Base-by-base conservation (phyloP, 2,888 invertebrate species). In the Lasioglossum zephyrum region DNA sequence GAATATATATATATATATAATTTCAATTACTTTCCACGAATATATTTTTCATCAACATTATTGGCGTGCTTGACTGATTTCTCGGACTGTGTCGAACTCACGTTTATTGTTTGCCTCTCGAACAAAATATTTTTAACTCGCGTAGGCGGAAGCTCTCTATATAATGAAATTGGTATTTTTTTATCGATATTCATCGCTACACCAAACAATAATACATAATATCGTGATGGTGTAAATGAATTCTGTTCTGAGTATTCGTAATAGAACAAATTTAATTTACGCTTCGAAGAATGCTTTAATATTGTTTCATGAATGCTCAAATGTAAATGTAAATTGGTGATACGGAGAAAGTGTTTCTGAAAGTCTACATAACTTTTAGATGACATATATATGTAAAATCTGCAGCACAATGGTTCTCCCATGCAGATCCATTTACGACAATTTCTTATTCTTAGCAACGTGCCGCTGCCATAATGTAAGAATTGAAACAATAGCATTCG, bases 1-100 rank as follows among this genome's bases (percentile, higher is more conserved):
- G 22, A 31, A 63, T 63, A 63, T 63, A 63, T 31, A 63, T 63
- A 63, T 63, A 41, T 70, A n/a, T 4, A 22, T 31, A 31, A 31
- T 39, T 70, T 70, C 70, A 70, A 70, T 70, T 41, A 70, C 69
- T 39, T 69, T 69, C 39, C 9, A n/a, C 36, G 69, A 22, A 39
- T 41, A 22, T 41, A 69, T 41, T 70, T 70, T 41, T 41, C 70
- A 70, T 70, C 41, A 70, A 70, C 41, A 70, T 70, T 70, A 39
- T 70, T 41, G 70, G 13, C n/a, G 22, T 70, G n/a, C 41, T 70
- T 70, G 70, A n/a, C 22, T 11, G 22, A 41, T 70, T 41, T 70
- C n/a, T 70, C 41, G 70, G 5, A n/a, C 70, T 41, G 41, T n/a
- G 39, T n/a, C 39, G 13, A 41, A n/a, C 41, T 41, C n/a, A n/a